Evolutionary conservation across 2,888 invertebrate genomes (phyloP), one percentile per base, ranked within the genome.

Genomic region (Melieria crassipennis): DNA sequence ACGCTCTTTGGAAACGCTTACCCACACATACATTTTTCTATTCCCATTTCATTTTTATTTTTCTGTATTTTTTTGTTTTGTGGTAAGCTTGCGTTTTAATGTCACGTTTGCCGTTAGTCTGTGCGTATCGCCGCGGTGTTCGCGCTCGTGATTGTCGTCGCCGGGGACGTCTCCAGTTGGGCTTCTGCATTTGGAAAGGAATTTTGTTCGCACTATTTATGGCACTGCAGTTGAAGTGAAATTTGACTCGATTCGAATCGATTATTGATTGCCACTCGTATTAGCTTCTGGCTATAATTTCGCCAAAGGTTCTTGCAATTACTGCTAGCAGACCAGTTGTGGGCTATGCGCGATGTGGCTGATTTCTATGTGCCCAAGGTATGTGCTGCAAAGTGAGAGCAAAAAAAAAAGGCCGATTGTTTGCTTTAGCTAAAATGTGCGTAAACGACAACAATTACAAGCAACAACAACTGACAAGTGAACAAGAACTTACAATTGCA

Each of bases 31-130:
- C 2, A 30, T 3, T 30, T 30, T 30, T 30, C 30, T 30, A 30
- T 30, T 30, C 30, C 30, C 30, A 30, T 30, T 30, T 30, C 30
- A 30, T 57, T 57, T 11, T 57, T 57, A 4, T 42, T 58, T 42
- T 58, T 58, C 6, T 30, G 2, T 30, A 30, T 3, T 30, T 42
- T 42, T 58, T 0, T 30, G n/a, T 45, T 61, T 13, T 11, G 45
- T 13, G 46, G 10, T 64, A 48, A 64, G 42, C 13, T 64, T 52
- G 43, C 30, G 7, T 30, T 63, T 63, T 46, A 56, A 11, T 62
- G 57, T 69, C 16, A 46, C 55, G 55, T 63, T 69, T 56, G 69
- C 63, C 69, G 69, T 69, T 69, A 69, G 63, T 13, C 69, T 56
- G 62, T 63, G 56, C 55, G 63, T 69, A 63, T 16, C 69, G 55